Evolutionary conservation across 1,140 invertebrate species (phyloP), one percentile per base, ranked within the genome.

Genomic region (Doryteuthis pealeii): DNA sequence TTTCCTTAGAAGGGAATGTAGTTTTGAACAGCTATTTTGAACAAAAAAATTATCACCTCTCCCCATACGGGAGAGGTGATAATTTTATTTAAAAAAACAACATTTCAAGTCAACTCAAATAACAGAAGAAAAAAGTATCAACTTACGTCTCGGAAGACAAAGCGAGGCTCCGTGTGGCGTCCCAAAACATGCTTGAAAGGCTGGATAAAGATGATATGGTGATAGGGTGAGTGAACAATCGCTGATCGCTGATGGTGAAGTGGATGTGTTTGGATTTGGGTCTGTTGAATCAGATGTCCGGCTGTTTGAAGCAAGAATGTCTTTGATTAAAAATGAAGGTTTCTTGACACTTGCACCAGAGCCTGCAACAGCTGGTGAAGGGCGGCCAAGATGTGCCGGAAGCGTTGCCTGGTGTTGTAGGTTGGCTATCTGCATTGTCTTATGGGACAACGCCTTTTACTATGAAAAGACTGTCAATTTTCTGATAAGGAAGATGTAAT

Each of bases 71-170:
- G n/a, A n/a, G n/a, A n/a, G n/a, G n/a, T n/a, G n/a, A n/a, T n/a
- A n/a, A n/a, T n/a, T n/a, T n/a, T n/a, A n/a, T n/a, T n/a, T n/a
- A n/a, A n/a, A n/a, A n/a, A n/a, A n/a, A n/a, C n/a, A n/a, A n/a
- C n/a, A n/a, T n/a, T n/a, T n/a, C n/a, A n/a, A n/a, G n/a, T n/a
- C n/a, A n/a, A n/a, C n/a, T n/a, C n/a, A n/a, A n/a, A n/a, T n/a
- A n/a, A n/a, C n/a, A n/a, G n/a, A n/a, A n/a, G n/a, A n/a, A n/a
- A n/a, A n/a, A n/a, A n/a, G n/a, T n/a, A n/a, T 62, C 6, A 12
- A 68, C 66, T 68, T 68, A 68, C 66, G 66, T 68, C 30, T 31
- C 22, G 66, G 66, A 28, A 68, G 8, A 30, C 66, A 68, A 30
- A 68, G 30, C 28, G 66, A 31, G 30, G 66, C 30, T 8, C 66